phyloP scores from a whole-genome alignment of 1,140 invertebrate genomes.

The Antheraea pernyi region DNA sequence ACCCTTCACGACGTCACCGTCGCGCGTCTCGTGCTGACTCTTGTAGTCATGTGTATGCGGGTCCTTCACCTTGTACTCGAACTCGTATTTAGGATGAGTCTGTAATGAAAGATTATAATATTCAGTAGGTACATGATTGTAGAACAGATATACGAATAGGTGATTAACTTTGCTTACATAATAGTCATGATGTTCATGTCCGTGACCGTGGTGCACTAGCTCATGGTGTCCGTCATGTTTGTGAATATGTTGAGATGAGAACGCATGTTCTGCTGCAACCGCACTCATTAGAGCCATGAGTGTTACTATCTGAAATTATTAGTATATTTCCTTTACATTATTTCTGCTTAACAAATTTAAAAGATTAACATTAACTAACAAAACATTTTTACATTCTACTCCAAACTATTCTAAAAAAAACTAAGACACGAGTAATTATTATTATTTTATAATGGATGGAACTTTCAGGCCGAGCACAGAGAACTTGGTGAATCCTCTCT shows the following conservation, averaged over 20 bases:
- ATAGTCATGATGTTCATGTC: constrained; percentile 20
- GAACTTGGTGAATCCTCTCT: too few species aligned
- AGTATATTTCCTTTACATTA: background rate
- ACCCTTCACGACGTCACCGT: constrained; percentile 35
- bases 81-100: constrained; percentile 40
- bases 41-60: constrained; percentile 38
- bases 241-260: constrained; percentile 32
- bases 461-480: too few species aligned
- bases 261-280: constrained; percentile 22
- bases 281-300: constrained; percentile 25
- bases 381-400: too few species aligned
- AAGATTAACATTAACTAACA: too few species aligned
- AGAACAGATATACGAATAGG: background rate
- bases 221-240: constrained; percentile 35
- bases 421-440: too few species aligned
- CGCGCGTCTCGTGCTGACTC: constrained; percentile 31
- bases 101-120: constrained; percentile 10
- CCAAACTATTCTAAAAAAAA: too few species aligned
- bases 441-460: too few species aligned
- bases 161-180: constrained; percentile 21
- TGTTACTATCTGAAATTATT: constrained; percentile 29
- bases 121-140: background rate
- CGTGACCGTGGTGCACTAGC: constrained; percentile 18
- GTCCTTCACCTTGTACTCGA: constrained; percentile 38
- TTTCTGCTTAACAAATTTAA: too few species aligned